Percentiles rank a stretch among this genome's conserved stretches.
Evolutionary conservation across 1,140 invertebrate species (phyloP).

Genomic region (Drosophila trapezifrons): DNA sequence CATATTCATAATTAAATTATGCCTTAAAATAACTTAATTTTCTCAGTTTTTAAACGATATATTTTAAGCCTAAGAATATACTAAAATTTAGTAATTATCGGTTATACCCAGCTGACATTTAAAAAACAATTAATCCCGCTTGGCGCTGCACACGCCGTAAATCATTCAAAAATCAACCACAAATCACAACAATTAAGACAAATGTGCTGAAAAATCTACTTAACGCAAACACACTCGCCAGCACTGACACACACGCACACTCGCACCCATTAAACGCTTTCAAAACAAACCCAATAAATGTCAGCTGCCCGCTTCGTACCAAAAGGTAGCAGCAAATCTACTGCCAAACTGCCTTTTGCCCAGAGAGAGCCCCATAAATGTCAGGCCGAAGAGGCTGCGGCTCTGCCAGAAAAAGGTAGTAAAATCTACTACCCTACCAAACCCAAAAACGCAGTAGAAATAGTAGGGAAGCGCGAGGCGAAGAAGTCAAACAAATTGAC

Average conservation of each 20-base stretch:
- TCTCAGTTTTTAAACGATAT: not conserved
- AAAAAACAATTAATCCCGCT: slow-evolving; percentile 67
- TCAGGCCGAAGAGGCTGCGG: not conserved
- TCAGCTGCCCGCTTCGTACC: slow-evolving; percentile 45
- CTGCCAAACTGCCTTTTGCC: slow-evolving; percentile 19
- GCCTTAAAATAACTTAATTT: not conserved
- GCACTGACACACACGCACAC: slow-evolving; percentile 30
- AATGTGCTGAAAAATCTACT: slow-evolving; percentile 83
- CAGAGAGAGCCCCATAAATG: not conserved
- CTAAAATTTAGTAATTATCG: slow-evolving; percentile 20
- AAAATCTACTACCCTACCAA: slow-evolving; percentile 28
- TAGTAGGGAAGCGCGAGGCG: slow-evolving; percentile 52
- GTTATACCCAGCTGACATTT: slow-evolving; percentile 49
- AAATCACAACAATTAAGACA: slow-evolving; percentile 83
- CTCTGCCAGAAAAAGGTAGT: slow-evolving; percentile 9
- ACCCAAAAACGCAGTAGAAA: slow-evolving; percentile 35
- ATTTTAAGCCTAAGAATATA: not conserved
- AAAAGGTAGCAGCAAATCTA: slow-evolving; percentile 58
- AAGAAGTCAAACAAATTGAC: slow-evolving; percentile 83
- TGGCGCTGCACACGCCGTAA: slow-evolving; percentile 55
- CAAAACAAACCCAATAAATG: slow-evolving; percentile 80
- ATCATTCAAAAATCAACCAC: slow-evolving; percentile 81
- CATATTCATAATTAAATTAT: not conserved
- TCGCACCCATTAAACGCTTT: slow-evolving; percentile 67
- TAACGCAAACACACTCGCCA: slow-evolving; percentile 70